A percentile compares a stretch with the other conserved stretches of the same genome.
Evolutionary conservation across 2,888 invertebrate genomes (phyloP).

Genomic region (Liodrosophila aerea): DNA sequence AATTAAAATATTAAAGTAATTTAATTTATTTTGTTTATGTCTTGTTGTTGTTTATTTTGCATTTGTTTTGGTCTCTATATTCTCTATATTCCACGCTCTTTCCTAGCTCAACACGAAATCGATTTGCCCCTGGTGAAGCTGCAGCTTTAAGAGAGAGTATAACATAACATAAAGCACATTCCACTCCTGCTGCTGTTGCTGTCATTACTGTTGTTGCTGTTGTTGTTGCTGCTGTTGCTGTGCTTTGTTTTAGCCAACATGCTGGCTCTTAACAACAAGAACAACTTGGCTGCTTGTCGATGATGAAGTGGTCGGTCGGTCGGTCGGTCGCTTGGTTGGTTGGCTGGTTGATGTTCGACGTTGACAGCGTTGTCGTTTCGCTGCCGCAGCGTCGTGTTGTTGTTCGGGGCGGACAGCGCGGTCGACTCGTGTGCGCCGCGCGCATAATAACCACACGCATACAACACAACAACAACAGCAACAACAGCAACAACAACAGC

Average conservation of each 20-base stretch:
- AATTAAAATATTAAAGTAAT: no score
- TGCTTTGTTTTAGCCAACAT: constrained; percentile 70
- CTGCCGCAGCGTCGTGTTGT: constrained; percentile 4
- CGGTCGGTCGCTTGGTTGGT: constrained; percentile 12
- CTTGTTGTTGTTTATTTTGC: background rate
- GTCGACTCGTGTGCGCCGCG: constrained; percentile 63
- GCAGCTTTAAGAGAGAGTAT: constrained; percentile 3
- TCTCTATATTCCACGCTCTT: background rate
- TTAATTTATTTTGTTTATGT: background rate
- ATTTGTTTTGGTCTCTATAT: background rate
- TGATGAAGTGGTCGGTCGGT: constrained; percentile 67
- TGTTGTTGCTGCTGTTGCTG: constrained; percentile 17
- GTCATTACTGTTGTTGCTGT: constrained; percentile 8
- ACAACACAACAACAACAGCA: constrained; percentile 37
- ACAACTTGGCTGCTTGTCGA: constrained; percentile 58
- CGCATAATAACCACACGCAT: constrained; percentile 70
- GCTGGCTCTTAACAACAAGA: constrained; percentile 10
- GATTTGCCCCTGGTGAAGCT: constrained; percentile 1
- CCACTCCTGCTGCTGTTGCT: constrained; percentile 1
- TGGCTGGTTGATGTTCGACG: constrained; percentile 3
- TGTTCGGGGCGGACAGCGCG: constrained; percentile 43
- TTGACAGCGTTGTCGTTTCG: constrained; percentile 17
- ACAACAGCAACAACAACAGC: constrained; percentile 20
- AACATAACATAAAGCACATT: constrained; percentile 9
- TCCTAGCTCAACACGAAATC: background rate